Conservation (phyloP, 2,113 vertebrate species). For the Malaclemys terrapin region DNA sequence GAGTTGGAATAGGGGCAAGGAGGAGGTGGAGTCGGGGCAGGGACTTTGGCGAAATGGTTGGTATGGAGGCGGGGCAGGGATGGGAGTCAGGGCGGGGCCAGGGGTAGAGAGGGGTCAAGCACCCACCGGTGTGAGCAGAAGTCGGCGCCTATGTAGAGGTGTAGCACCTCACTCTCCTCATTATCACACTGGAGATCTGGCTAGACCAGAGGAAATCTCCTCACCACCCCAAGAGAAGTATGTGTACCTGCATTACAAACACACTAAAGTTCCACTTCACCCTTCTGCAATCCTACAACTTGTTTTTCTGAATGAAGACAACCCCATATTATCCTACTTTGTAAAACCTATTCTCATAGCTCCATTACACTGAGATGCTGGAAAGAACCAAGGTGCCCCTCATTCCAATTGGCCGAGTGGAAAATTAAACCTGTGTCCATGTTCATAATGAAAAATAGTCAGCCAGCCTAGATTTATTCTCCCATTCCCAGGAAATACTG, state of each 20-base stretch:
- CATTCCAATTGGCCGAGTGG: not conserved
- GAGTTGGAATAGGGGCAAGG: too few species aligned
- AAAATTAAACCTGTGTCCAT: not conserved
- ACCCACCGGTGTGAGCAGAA: too few species aligned
- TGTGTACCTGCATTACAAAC: fast-evolving
- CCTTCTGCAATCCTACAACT: not conserved
- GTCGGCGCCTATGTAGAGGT: not conserved
- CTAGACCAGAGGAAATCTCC: too few species aligned
- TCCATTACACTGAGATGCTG: not conserved
- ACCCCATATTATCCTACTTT: not conserved
- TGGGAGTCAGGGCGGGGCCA: too few species aligned
- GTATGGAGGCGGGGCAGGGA: too few species aligned
- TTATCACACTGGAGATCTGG: too few species aligned
- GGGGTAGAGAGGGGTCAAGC: too few species aligned
- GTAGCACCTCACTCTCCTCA: not conserved
- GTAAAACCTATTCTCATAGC: not conserved
- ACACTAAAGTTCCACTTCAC: not conserved
- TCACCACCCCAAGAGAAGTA: not conserved
- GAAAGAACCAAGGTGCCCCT: not conserved
- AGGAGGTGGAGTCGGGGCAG: too few species aligned
- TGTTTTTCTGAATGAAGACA: not conserved
- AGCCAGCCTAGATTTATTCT: not conserved
- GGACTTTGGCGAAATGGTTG: too few species aligned
- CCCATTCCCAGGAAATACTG: not conserved
- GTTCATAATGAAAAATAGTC: not conserved